Evolutionary conservation across 2,888 invertebrate genomes (phyloP), one percentile per base, ranked within the genome.

Genomic region (Siphonodentalium dalli): DNA sequence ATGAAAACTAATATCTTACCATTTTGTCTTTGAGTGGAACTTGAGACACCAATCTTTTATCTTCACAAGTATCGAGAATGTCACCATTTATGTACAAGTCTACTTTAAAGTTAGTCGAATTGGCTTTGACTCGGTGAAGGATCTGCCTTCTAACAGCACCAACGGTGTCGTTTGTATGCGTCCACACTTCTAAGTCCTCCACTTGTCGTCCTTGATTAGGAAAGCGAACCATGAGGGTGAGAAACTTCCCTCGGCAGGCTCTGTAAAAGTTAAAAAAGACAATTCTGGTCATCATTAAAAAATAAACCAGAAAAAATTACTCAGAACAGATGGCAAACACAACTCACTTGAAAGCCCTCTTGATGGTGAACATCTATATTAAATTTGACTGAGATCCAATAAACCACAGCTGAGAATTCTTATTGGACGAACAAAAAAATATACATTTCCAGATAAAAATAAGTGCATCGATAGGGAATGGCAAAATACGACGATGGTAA

Each of bases 141-240:
- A 84, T 80, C 61, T 83, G 82, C 53, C 92, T 85, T 64, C 94
- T 87, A 58, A 96, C 86, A 29, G 92, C 89, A 47, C 91, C 90
- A 68, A 97, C 85, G 3, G 95, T 95, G 79, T 97, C 95, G 81
- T 97, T 96, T 55, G 90, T 91, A 83, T 97, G 97, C 38, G 95
- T 93, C 78, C 88, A 90, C 56, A 97, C 84, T 80, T 97, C 96
- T 69, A 94, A 86, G 76, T 97, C 96, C 63, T 97, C 96, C 44
- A 70, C 68, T 58, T 77, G 77, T 69, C 91, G 89, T 11, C 90
- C 90, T 62, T 91, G 90, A 83, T 90, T 88, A 81, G 92, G 90
- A 84, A 96, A 89, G 72, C 95, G 86, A 74, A 96, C 89, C 70
- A 91, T 88, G 60, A 96, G 85, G 46, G 89, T 88, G 79, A 93